Percentiles rank a stretch among this genome's conserved stretches.
Conservation (phyloP, 1,140 invertebrate genomes). For the Elysia chlorotica region DNA sequence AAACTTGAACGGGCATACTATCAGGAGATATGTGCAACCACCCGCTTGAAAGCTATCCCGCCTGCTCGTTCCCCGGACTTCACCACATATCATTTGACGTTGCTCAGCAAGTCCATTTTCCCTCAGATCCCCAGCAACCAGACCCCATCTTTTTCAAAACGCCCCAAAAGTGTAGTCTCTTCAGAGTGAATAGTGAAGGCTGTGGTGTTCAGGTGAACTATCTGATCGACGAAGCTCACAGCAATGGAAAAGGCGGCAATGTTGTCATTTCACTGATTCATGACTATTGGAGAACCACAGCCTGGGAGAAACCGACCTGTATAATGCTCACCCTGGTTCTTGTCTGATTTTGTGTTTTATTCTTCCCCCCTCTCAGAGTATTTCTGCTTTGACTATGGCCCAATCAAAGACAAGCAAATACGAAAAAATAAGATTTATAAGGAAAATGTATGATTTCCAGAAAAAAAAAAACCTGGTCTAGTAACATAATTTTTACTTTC, state of each 20-base stretch:
- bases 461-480: no score
- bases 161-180: conserved; percentile 33
- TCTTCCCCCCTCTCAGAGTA: no score
- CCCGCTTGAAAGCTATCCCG: neutral
- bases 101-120: conserved; percentile 36
- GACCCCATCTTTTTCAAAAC: conserved; percentile 37
- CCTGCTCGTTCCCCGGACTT: neutral
- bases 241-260: conserved; percentile 31
- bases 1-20: neutral
- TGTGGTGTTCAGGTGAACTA: conserved; percentile 25
- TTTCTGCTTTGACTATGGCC: no score
- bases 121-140: conserved; percentile 32
- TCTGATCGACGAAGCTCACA: conserved; percentile 33
- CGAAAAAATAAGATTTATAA: no score
- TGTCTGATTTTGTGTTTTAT: no score
- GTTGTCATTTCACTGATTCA: conserved; percentile 26
- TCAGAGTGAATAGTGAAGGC: conserved; percentile 24
- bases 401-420: no score
- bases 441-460: no score
- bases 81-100: conserved; percentile 30
- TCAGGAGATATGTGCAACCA: neutral
- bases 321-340: no score
- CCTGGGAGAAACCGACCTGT: conserved; percentile 20
- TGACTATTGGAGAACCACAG: conserved; percentile 27
- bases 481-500: no score